Base-by-base conservation (phyloP, 2,888 invertebrate genomes). In the Cryptus viduatorius region DNA sequence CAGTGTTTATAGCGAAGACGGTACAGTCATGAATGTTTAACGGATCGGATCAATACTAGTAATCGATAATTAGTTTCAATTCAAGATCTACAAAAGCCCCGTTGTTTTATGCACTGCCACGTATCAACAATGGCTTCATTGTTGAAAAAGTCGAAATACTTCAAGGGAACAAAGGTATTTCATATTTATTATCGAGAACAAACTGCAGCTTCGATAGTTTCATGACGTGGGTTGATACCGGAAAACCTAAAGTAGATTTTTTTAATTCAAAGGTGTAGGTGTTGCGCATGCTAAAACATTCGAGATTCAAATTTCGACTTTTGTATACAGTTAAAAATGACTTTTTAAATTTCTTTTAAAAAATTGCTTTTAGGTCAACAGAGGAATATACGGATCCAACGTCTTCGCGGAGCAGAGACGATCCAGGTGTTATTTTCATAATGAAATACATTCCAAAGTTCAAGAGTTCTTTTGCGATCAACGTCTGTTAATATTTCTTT, bases 361-460 rank as follows among this genome's bases (percentile, higher is more conserved):
- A 29, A 12, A 31, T 14, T 53, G 29, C 12, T 73, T 77, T 84
- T 37, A 69, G 84, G n/a, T 84, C 65, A 79, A 79, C 44, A 75
- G 84, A 65, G 69, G 78, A 71, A 31, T 65, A 37, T 50, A 61
- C 53, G 75, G 81, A 56, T 65, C 69, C 1, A 79, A 69, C 65
- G 46, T 82, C 44, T 56, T 59, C 65, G 42, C 69, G 14, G 37
- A 50, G 10, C 84, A 76, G 53, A 78, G 44, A 84, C 78, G 84
- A 71, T 79, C 78, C 75, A 84, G 84, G 84, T 84, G 65, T 84
- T 82, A 44, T 75, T 75, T 46, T 72, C 46, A 64, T 68, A 73
- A 79, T 65, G 42, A 16, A 69, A 69, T 16, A 31, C 73, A 79
- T 72, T 69, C 59, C 44, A 42, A 31, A 37, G 42, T 5, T 42